Conservation (phyloP, 2,113 vertebrate species). For the Oxygymnocypris stewartii region DNA sequence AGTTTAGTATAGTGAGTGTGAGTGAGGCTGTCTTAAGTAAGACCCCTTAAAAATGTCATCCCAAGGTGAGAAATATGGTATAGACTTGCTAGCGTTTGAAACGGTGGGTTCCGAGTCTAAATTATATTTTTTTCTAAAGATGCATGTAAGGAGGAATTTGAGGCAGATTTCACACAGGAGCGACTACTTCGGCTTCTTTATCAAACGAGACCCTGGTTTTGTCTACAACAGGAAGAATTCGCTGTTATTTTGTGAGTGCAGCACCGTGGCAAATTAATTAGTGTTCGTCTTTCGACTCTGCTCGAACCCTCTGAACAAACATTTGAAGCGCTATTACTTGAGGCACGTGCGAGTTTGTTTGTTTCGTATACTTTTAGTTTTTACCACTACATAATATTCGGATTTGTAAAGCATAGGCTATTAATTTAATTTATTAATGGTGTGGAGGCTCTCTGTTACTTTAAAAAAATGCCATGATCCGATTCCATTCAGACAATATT, state of each 20-base stretch:
- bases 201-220: neutral
- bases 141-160: neutral
- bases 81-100: slow-evolving; percentile 24
- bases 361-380: too few relatives aligned
- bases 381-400: too few relatives aligned
- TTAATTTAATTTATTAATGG: neutral
- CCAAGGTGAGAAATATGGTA: slow-evolving; percentile 48
- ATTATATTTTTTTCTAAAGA: neutral
- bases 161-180: neutral
- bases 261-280: neutral
- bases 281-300: neutral
- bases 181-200: neutral
- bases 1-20: neutral
- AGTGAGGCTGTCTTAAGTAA: slow-evolving; percentile 10
- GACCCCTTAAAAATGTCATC: slow-evolving; percentile 43
- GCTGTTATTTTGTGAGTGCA: neutral
- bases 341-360: too few relatives aligned
- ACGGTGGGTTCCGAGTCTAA: slow-evolving; percentile 4
- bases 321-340: neutral
- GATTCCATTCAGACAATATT: too few relatives aligned
- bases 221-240: neutral
- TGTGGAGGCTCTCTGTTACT: neutral
- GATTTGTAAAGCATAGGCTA: too few relatives aligned
- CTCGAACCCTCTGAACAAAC: slow-evolving; percentile 1
- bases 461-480: too few relatives aligned